Base-by-base conservation (phyloP, 92 coral and sea anemone genomes). In the Scolanthus callimorphus region DNA sequence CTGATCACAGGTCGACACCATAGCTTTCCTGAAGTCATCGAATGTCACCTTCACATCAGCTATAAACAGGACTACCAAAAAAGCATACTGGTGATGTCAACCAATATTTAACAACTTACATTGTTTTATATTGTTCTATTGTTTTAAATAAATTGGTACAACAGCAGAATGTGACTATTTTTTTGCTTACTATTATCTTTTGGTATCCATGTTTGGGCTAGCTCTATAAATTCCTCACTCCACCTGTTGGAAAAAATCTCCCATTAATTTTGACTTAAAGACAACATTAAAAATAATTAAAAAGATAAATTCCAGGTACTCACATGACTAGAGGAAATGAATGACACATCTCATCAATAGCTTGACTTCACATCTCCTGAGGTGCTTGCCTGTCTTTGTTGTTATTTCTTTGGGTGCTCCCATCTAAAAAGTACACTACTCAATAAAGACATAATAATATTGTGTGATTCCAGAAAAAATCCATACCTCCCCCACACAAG, bases 41-140 rank as follows among this genome's bases (percentile, higher is more conserved):
- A 70, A 88, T 28, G 91, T 84, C 60, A 84, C 95, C 60, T 92
- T 92, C 51, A 68, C 91, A 78, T 92, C 98, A 65, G 98, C 96
- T 56, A 92, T 74, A 59, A 92, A 92, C 45, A 92, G 78, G 71
- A 92, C 98, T 85, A n/a, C n/a, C n/a, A n/a, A n/a, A n/a, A n/a
- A n/a, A n/a, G n/a, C n/a, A n/a, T n/a, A n/a, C n/a, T n/a, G n/a
- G 29, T 6, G 13, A 1, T 27, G n/a, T 24, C 23, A 20, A 15
- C 23, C 17, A 34, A 15, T 9, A 38, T 59, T 31, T 37, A 25
- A 23, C 17, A 19, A 50, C 10, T 3, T 12, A 15, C 2, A 10
- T 31, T 17, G 24, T 13, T n/a, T n/a, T n/a, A n/a, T n/a, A n/a
- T n/a, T n/a, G n/a, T n/a, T n/a, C n/a, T n/a, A n/a, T n/a, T n/a